These are phyloP conservation scores for Phyllotis vaccarum DNA, from an alignment of 2,797 vertebrate species.

Conservation along the genomic window DNA sequence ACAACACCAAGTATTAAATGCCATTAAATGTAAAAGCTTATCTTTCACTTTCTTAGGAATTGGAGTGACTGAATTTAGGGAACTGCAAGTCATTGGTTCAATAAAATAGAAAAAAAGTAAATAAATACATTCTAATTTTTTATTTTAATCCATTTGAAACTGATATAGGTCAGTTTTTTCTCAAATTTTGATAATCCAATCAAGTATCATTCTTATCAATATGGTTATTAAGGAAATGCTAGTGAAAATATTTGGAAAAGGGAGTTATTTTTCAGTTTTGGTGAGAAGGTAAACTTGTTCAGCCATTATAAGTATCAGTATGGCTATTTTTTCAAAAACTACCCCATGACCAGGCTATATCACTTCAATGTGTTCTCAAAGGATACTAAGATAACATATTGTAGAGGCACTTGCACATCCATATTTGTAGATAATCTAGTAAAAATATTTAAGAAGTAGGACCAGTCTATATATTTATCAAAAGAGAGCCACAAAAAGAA, in stretches of 20 bases:
- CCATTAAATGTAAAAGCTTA: background rate
- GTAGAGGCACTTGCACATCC: background rate
- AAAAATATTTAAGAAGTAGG: background rate
- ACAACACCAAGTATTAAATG: background rate
- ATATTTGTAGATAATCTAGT: background rate
- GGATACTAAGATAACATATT: background rate
- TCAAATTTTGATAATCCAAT: constrained; percentile 12
- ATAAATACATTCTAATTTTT: background rate
- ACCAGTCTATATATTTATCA: background rate
- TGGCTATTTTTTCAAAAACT: background rate
- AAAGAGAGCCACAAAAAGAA: background rate
- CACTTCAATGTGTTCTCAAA: background rate
- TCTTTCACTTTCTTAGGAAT: background rate
- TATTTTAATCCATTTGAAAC: background rate
- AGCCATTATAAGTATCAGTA: background rate
- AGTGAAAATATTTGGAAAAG: background rate
- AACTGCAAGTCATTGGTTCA: background rate
- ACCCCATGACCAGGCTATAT: background rate
- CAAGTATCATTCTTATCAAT: background rate
- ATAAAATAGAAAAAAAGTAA: background rate
- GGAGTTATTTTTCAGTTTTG: background rate
- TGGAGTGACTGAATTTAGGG: background rate
- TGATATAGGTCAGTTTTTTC: background rate
- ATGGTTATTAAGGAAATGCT: background rate
- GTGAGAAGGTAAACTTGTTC: background rate